These are phyloP conservation scores for Coendou prehensilis DNA, from an alignment of 2,797 vertebrate genomes.

Conservation along the genomic window DNA sequence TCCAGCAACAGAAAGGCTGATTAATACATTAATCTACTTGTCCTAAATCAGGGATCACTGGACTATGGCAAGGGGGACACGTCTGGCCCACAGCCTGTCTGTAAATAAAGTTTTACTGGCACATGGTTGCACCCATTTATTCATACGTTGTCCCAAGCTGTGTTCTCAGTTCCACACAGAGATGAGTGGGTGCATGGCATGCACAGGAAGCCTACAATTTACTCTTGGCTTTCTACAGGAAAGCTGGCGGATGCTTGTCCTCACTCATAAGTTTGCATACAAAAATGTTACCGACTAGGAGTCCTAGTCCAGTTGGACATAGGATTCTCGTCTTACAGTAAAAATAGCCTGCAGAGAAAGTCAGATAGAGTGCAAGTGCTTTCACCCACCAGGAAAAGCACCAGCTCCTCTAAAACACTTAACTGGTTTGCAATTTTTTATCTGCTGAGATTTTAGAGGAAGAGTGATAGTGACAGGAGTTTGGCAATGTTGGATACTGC, in stretches of 20 bases:
- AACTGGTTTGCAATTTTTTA: not conserved
- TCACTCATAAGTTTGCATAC: not conserved
- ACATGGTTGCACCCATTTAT: fast-evolving
- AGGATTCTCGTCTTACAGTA: not conserved
- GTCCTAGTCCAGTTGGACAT: not conserved
- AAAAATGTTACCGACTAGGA: not conserved
- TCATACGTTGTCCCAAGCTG: too few species aligned
- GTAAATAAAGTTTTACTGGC: not conserved
- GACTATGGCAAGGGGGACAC: not conserved
- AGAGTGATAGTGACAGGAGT: slow-evolving; percentile 10
- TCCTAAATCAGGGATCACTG: not conserved
- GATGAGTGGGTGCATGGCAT: not conserved
- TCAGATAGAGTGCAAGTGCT: not conserved
- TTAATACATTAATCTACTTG: not conserved
- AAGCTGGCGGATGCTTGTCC: not conserved
- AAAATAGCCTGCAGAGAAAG: not conserved
- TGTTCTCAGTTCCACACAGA: not conserved
- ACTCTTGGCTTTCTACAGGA: not conserved
- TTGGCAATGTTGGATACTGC: not conserved
- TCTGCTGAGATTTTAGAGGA: not conserved
- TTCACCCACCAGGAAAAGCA: not conserved
- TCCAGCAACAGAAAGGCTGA: not conserved
- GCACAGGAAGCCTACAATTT: not conserved
- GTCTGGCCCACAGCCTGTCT: not conserved
- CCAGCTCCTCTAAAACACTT: not conserved